phyloP scores from a whole-genome alignment of 2,113 vertebrate species.

The Acanthochromis polyacanthus region DNA sequence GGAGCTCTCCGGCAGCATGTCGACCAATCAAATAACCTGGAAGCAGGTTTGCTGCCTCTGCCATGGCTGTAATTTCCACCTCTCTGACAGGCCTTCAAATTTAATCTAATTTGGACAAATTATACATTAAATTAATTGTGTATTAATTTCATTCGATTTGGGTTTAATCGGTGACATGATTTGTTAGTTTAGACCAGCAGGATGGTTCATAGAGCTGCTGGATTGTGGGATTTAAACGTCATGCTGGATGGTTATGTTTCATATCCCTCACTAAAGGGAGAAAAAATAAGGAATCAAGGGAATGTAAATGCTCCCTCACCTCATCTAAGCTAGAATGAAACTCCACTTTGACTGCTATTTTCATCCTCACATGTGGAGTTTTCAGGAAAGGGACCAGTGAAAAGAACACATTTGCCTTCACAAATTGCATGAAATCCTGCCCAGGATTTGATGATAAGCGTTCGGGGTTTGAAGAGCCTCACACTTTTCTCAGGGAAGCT shows the following conservation, averaged over 20 bases:
- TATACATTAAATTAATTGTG: conserved; percentile 43
- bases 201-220: conserved; percentile 42
- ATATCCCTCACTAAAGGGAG: conserved; percentile 54
- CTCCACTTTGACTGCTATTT: conserved; percentile 66
- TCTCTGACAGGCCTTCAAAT: conserved; percentile 40
- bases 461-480: conserved; percentile 31
- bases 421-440: conserved; percentile 64
- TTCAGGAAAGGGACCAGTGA: conserved; percentile 53
- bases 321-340: conserved; percentile 75
- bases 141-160: conserved; percentile 56
- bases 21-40: conserved; percentile 62
- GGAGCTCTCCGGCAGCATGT: conserved; percentile 47
- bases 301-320: conserved; percentile 74
- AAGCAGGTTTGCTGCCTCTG: conserved; percentile 60
- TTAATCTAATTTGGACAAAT: conserved; percentile 49
- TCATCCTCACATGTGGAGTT: conserved; percentile 62
- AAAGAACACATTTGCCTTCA: conserved; percentile 68
- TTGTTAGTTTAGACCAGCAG: conserved; percentile 63
- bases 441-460: conserved; percentile 60
- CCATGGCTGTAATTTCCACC: conserved; percentile 42
- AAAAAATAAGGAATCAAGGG: conserved; percentile 65
- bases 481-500: conserved; percentile 19
- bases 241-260: conserved; percentile 58
- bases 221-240: conserved; percentile 56
- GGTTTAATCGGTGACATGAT: conserved; percentile 50